Evolutionary conservation across 2,888 invertebrate genomes (phyloP).

Genomic region (Steinernema scapterisci): DNA sequence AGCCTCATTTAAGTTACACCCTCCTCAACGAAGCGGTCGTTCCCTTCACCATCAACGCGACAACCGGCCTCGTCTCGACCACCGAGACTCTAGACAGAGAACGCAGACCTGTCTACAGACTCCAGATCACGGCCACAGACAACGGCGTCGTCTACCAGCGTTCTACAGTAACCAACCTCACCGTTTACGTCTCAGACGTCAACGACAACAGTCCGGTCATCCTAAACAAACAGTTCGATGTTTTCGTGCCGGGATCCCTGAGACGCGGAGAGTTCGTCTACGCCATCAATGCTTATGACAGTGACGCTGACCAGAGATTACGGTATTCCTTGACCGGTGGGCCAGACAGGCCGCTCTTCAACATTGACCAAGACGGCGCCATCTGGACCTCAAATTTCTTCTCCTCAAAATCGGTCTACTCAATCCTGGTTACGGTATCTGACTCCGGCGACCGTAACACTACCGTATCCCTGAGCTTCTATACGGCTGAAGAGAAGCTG

Average conservation of each 20-base stretch:
- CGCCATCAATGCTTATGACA: slow-evolving; percentile 31
- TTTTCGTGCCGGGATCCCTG: slow-evolving; percentile 42
- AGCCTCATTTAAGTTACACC: slow-evolving; percentile 1
- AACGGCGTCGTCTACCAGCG: slow-evolving; percentile 80
- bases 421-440: slow-evolving; percentile 30
- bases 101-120: slow-evolving; percentile 82
- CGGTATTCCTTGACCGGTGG: slow-evolving; percentile 20
- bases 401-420: slow-evolving; percentile 19
- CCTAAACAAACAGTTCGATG: slow-evolving; percentile 45
- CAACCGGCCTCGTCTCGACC: slow-evolving; percentile 85
- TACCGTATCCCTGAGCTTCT: slow-evolving; percentile 43
- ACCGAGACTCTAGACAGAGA: slow-evolving; percentile 86
- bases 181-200: slow-evolving; percentile 88
- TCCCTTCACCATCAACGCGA: slow-evolving; percentile 33
- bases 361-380: slow-evolving; percentile 29
- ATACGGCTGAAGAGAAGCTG: slow-evolving; percentile 37
- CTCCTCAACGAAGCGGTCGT: slow-evolving; percentile 10
- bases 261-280: slow-evolving; percentile 33
- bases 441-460: slow-evolving; percentile 42
- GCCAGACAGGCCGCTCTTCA: slow-evolving; percentile 8
- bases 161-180: slow-evolving; percentile 87
- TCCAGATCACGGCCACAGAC: slow-evolving; percentile 88
- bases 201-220: slow-evolving; percentile 86
- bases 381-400: slow-evolving; percentile 25
- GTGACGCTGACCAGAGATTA: not conserved